Percentiles rank a stretch among this genome's conserved stretches.
These are phyloP conservation scores for Eudemis profundana DNA, from an alignment of 2,888 invertebrate species.

Conservation along the genomic window DNA sequence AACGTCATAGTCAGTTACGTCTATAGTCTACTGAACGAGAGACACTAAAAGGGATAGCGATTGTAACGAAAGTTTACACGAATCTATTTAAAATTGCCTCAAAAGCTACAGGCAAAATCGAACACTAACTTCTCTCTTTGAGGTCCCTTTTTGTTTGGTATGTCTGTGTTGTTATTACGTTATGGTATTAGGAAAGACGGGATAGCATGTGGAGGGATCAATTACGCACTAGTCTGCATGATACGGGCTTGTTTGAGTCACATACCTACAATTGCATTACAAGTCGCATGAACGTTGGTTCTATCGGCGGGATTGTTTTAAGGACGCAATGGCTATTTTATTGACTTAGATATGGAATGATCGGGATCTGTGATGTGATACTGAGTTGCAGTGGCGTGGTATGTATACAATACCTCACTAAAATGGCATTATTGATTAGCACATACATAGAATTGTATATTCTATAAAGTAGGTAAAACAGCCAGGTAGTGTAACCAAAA, in stretches of 20 bases:
- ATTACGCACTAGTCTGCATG: constrained; percentile 59
- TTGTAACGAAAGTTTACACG: constrained; percentile 16
- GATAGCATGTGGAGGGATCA: constrained; percentile 59
- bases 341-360: not conserved
- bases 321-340: not conserved
- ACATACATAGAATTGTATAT: too few relatives aligned
- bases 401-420: too few relatives aligned
- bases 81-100: constrained; percentile 21
- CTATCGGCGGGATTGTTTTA: not conserved
- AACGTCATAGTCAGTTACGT: not conserved
- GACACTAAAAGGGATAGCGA: constrained; percentile 17
- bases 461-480: not conserved
- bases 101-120: not conserved
- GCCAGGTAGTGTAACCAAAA: not conserved
- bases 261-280: not conserved
- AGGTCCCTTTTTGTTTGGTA: constrained; percentile 22
- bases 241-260: constrained; percentile 53
- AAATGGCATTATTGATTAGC: too few relatives aligned
- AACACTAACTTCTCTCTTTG: not conserved
- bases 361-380: too few relatives aligned
- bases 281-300: constrained; percentile 5
- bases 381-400: too few relatives aligned
- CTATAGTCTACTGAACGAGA: not conserved
- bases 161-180: not conserved
- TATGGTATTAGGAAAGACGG: constrained; percentile 47